These are phyloP conservation scores for Temnothorax curvispinosus DNA, from an alignment of 1,140 invertebrate species.

Conservation along the genomic window DNA sequence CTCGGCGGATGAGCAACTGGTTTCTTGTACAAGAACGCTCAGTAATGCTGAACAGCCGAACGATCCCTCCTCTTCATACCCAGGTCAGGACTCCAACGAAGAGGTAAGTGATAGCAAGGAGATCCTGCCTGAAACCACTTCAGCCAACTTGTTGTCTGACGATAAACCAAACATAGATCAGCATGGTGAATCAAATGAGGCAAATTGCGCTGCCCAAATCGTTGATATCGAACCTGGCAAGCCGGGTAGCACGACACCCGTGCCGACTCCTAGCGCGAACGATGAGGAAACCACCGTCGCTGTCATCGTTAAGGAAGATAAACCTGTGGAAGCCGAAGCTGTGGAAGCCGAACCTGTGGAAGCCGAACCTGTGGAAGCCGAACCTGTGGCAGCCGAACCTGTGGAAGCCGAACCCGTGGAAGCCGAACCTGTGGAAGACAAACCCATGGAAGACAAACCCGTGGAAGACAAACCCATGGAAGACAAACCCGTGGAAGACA, in stretches of 20 bases:
- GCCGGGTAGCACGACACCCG: slow-evolving; percentile 63
- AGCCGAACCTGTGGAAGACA: slow-evolving; percentile 53
- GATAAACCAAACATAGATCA: slow-evolving; percentile 85
- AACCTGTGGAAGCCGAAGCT: not conserved
- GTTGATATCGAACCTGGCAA: slow-evolving; percentile 70
- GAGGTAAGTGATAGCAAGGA: slow-evolving; percentile 86
- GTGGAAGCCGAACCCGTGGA: not conserved
- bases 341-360: too few relatives aligned
- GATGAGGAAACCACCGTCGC: slow-evolving; percentile 44
- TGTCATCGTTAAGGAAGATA: slow-evolving; percentile 58
- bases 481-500: slow-evolving; percentile 56
- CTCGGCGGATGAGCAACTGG: slow-evolving; percentile 81
- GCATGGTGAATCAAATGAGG: slow-evolving; percentile 80
- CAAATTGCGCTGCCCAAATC: slow-evolving; percentile 75
- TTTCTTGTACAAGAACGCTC: slow-evolving; percentile 74
- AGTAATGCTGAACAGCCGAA: slow-evolving; percentile 76
- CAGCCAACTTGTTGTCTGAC: slow-evolving; percentile 85
- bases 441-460: slow-evolving; percentile 49
- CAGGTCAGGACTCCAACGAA: slow-evolving; percentile 83
- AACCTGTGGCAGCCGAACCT: slow-evolving; percentile 35
- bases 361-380: too few relatives aligned
- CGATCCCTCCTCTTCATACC: slow-evolving; percentile 81
- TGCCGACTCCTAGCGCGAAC: slow-evolving; percentile 62
- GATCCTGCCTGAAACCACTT: slow-evolving; percentile 84
- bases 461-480: slow-evolving; percentile 56